A percentile compares a stretch with the other conserved stretches of the same genome.
phyloP scores from a whole-genome alignment of 1,140 invertebrate species.

The Heliothis virescens region DNA sequence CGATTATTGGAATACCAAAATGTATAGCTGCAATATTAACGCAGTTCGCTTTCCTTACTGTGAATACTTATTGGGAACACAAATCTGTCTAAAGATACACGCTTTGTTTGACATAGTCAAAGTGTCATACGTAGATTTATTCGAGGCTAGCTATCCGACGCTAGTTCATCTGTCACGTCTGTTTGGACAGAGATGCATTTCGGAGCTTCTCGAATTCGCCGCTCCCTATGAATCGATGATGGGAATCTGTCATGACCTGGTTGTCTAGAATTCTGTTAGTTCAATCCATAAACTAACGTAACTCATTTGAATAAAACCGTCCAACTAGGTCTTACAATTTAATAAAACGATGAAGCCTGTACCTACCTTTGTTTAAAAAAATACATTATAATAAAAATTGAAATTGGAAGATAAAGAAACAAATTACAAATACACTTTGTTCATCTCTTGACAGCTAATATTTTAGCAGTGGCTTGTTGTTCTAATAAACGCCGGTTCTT shows the following conservation, averaged over 20 bases:
- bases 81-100: too few relatives aligned
- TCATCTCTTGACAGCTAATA: slow-evolving; percentile 36
- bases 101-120: background rate
- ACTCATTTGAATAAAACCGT: too few relatives aligned
- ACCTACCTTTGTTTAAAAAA: background rate
- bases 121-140: slow-evolving; percentile 10
- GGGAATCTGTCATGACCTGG: background rate
- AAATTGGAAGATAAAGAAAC: slow-evolving; percentile 4
- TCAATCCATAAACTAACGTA: background rate
- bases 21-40: background rate
- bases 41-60: background rate
- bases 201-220: background rate
- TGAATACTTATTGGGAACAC: background rate
- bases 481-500: slow-evolving; percentile 42
- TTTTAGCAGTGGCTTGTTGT: slow-evolving; percentile 33
- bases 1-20: slow-evolving; percentile 4
- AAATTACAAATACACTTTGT: slow-evolving; percentile 16
- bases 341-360: too few relatives aligned
- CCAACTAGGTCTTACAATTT: too few relatives aligned
- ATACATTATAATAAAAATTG: slow-evolving; percentile 10
- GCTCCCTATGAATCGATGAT: background rate
- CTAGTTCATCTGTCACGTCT: slow-evolving; percentile 8
- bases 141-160: background rate
- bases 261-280: background rate
- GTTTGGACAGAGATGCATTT: slow-evolving; percentile 11